Evolutionary conservation across 2,888 invertebrate species (phyloP).

Genomic region (Watsonalla cultraria): DNA sequence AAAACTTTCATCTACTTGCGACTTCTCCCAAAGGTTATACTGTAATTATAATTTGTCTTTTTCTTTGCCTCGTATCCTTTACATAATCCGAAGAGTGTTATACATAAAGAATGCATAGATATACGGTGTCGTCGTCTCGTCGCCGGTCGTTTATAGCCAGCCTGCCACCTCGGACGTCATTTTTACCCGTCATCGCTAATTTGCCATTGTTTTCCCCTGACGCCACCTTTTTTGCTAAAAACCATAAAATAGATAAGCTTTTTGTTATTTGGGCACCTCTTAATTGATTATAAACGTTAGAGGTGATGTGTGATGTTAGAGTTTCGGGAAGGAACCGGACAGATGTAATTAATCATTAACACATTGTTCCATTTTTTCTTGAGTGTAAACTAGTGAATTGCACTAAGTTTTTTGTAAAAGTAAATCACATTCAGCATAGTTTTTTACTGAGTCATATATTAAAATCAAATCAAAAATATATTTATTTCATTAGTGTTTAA

Average conservation of each 20-base stretch:
- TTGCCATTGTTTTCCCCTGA: conserved; percentile 75
- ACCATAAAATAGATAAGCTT: conserved; percentile 74
- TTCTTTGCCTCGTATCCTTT: too few relatives aligned
- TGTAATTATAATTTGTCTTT: too few relatives aligned
- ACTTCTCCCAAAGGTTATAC: too few relatives aligned
- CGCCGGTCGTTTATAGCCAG: conserved; percentile 40
- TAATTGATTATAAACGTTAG: conserved; percentile 65
- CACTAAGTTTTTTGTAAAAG: neutral
- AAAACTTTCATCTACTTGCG: too few relatives aligned
- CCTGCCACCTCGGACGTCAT: conserved; percentile 52
- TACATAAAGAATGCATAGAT: too few relatives aligned
- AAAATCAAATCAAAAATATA: too few relatives aligned
- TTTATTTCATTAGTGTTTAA: too few relatives aligned
- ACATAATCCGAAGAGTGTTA: conserved; percentile 5
- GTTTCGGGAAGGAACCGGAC: conserved; percentile 19
- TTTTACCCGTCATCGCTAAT: conserved; percentile 76
- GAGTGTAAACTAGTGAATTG: neutral
- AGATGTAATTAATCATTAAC: conserved; percentile 39
- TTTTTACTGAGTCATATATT: too few relatives aligned
- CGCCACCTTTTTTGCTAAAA: conserved; percentile 71
- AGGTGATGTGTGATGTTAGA: conserved; percentile 35
- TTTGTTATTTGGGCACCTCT: conserved; percentile 52
- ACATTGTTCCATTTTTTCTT: conserved; percentile 18
- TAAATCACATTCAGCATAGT: too few relatives aligned
- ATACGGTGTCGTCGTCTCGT: conserved; percentile 41